Percentiles rank a stretch among this genome's conserved stretches.
Evolutionary conservation across 2,797 vertebrate genomes (phyloP).

Genomic region (Platalea minor): DNA sequence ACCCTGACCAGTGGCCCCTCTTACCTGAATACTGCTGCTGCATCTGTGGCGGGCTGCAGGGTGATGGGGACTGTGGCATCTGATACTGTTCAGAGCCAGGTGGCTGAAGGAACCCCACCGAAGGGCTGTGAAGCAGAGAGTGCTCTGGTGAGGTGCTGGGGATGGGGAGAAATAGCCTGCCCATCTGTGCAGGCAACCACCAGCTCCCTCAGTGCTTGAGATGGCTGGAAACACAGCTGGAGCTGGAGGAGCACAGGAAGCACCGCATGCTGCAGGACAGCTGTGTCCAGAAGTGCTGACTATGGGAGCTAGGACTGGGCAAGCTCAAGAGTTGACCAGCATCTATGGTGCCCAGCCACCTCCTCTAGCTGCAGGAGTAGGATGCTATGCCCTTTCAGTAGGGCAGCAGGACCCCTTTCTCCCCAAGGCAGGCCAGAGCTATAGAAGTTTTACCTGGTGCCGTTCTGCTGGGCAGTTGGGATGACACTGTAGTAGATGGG

Average conservation of each 20-base stretch:
- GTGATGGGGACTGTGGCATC: constrained; percentile 91
- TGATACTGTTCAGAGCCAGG: constrained; percentile 95
- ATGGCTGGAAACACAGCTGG: not conserved
- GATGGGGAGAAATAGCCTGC: not conserved
- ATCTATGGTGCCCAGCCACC: not conserved
- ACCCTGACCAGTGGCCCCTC: not conserved
- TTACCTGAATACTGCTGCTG: constrained; percentile 98
- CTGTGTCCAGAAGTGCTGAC: not conserved
- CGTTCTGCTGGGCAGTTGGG: constrained; percentile 92
- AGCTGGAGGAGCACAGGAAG: not conserved
- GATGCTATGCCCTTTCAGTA: not conserved
- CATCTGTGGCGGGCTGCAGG: constrained; percentile 94
- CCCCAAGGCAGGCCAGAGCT: not conserved
- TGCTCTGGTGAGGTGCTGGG: not conserved
- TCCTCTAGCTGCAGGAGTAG: not conserved
- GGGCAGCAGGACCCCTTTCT: not conserved
- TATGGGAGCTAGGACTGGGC: not conserved
- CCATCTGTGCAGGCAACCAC: not conserved
- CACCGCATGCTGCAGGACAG: not conserved
- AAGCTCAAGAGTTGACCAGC: not conserved
- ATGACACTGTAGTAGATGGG: constrained; percentile 97
- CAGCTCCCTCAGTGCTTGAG: not conserved
- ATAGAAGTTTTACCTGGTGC: constrained; percentile 83
- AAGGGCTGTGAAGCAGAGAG: constrained; percentile 78
- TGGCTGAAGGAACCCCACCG: constrained; percentile 92